Evolutionary conservation across 2,113 vertebrate species (phyloP), one percentile per base, ranked within the genome.

Genomic region (Otus sunia): DNA sequence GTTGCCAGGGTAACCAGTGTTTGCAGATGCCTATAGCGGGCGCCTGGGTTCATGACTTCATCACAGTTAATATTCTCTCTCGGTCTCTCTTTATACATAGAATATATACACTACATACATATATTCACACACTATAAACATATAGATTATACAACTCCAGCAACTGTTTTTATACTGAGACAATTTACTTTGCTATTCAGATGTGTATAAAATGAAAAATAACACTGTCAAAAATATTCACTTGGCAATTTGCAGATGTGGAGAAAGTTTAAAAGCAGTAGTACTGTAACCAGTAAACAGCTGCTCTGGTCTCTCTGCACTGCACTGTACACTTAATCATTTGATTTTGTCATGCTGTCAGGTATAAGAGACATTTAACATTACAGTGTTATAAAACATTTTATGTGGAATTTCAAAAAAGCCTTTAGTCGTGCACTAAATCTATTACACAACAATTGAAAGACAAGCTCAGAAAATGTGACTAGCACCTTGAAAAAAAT

Each of bases 1-100:
- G 98, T 98, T 99, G 98, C 98, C 98, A 96, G 95, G 98, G 98
- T 91, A 98, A 98, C 98, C 91, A 95, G 97, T 95, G 94, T 97
- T 97, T 97, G 95, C 94, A 95, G 96, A 97, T 96, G 96, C 92
- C 89, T 96, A 97, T 95, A 97, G 95, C 94, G 86, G 92, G 95
- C 68, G 93, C 96, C 94, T 82, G 91, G 86, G 97, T 96, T 96
- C 94, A 94, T 95, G 82, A 96, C 96, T 94, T 92, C 93, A 95
- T 91, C 96, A 77, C 81, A 79, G 94, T 81, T 96, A 95, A 95
- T 95, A 87, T 94, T 91, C 92, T 90, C 82, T 91, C 90, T 62
- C 49, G 0, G 47, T 25, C 86, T 84, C 86, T 78, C 88, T 53
- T 68, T 69, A 67, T 10, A 12, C 92, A 50, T 58, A 37, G 83